Conservation (phyloP, 2,113 vertebrate species). For the Phylloscopus whistleri region DNA sequence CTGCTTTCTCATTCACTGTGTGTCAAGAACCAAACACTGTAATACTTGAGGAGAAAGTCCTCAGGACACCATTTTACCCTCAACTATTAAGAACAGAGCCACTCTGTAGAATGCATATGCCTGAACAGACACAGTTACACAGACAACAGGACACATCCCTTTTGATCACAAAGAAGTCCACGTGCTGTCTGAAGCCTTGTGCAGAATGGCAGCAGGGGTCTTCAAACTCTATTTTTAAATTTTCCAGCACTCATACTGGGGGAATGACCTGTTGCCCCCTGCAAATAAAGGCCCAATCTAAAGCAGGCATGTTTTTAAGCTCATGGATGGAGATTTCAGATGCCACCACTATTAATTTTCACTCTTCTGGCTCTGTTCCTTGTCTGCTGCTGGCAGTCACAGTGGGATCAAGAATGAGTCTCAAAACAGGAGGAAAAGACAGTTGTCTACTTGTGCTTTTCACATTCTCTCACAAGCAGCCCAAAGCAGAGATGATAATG, state of each 20-base stretch:
- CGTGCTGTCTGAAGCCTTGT: not conserved
- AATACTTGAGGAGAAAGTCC: not conserved
- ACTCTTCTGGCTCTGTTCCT: conserved; percentile 52
- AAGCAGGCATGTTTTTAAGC: conserved; percentile 6
- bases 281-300: not conserved
- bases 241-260: not conserved
- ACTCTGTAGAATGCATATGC: not conserved
- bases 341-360: conserved; percentile 42
- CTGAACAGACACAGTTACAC: not conserved
- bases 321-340: conserved; percentile 26
- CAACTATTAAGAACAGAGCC: not conserved
- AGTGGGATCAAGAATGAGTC: conserved; percentile 42
- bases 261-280: not conserved
- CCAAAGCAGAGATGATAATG: conserved; percentile 17
- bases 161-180: not conserved
- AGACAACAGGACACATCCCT: not conserved
- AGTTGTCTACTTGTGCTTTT: conserved; percentile 59
- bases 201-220: not conserved
- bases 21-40: not conserved
- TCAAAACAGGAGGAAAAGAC: conserved; percentile 34
- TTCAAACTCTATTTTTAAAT: not conserved
- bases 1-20: not conserved
- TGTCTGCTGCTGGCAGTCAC: conserved; percentile 52
- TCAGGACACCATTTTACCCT: not conserved
- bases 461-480: conserved; percentile 20